Percentiles rank a stretch among this genome's conserved stretches.
These are phyloP conservation scores for Drosophila tani DNA, from an alignment of 1,140 invertebrate genomes.

Conservation along the genomic window DNA sequence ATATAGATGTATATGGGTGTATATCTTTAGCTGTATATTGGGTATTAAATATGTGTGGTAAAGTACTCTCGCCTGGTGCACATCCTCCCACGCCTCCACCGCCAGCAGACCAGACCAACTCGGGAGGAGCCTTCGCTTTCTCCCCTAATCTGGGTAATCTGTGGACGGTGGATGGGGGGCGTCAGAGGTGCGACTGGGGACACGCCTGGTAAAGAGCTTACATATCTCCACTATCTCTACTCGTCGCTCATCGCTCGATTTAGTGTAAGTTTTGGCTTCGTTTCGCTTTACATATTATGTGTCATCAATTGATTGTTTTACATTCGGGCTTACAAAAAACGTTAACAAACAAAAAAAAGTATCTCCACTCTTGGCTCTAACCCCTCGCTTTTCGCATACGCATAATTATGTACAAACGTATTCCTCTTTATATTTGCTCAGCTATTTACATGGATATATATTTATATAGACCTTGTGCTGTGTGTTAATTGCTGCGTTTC, in stretches of 20 bases:
- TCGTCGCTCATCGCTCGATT: neutral
- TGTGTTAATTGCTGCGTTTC: neutral
- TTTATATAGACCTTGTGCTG: slow-evolving; percentile 3
- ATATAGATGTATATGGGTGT: slow-evolving; percentile 46
- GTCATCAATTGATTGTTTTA: slow-evolving; percentile 79
- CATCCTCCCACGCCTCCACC: neutral
- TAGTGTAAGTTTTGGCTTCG: slow-evolving; percentile 24
- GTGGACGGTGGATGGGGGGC: slow-evolving; percentile 5
- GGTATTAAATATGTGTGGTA: slow-evolving; percentile 50
- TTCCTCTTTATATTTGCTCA: slow-evolving; percentile 4
- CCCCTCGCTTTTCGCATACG: slow-evolving; percentile 15
- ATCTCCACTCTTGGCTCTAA: slow-evolving; percentile 1
- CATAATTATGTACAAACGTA: slow-evolving; percentile 53
- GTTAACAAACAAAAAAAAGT: slow-evolving; percentile 27
- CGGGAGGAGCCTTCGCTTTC: neutral
- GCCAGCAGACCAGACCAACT: neutral
- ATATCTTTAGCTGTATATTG: slow-evolving; percentile 50
- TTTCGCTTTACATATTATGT: slow-evolving; percentile 66
- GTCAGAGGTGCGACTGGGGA: neutral
- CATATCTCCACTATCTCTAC: slow-evolving; percentile 4
- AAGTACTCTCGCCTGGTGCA: slow-evolving; percentile 48
- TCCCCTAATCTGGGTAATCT: neutral
- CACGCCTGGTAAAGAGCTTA: slow-evolving; percentile 4
- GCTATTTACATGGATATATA: slow-evolving; percentile 58
- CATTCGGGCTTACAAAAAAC: slow-evolving; percentile 56